These are phyloP conservation scores for Brachypodius melanocephalos DNA, from an alignment of 2,113 vertebrate species.

Conservation along the genomic window DNA sequence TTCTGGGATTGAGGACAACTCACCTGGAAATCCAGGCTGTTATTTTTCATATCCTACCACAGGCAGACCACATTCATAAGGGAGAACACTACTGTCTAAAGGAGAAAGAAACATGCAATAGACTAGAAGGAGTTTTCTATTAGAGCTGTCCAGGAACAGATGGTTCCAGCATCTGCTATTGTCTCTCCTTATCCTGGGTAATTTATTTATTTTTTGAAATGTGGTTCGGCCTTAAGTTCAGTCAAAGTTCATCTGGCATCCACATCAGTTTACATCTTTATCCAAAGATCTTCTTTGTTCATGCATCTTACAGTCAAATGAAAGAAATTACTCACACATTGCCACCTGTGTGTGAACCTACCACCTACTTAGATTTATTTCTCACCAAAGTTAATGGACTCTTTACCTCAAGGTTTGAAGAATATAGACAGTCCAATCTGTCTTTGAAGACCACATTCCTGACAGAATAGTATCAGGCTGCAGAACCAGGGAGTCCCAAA, in stretches of 20 bases:
- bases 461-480: neutral
- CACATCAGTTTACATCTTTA: conserved; percentile 27
- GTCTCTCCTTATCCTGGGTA: conserved; percentile 10
- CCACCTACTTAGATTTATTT: conserved; percentile 32
- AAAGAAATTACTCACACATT: conserved; percentile 44
- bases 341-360: conserved; percentile 29
- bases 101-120: neutral
- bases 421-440: neutral
- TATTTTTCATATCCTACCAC: neutral
- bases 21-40: neutral
- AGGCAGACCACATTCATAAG: neutral
- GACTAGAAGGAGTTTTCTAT: conserved; percentile 17
- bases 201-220: conserved; percentile 44
- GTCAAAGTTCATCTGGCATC: conserved; percentile 56
- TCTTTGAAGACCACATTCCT: neutral
- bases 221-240: conserved; percentile 41
- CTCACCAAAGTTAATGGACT: neutral
- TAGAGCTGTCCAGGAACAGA: conserved; percentile 48
- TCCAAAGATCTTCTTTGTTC: conserved; percentile 43
- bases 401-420: neutral
- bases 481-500: neutral
- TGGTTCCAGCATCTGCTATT: conserved; percentile 52
- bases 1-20: neutral
- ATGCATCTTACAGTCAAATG: conserved; percentile 11
- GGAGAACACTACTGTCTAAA: neutral